Evolutionary conservation across 1,140 invertebrate species (phyloP), one percentile per base, ranked within the genome.

Genomic region (Ganaspis sp.): DNA sequence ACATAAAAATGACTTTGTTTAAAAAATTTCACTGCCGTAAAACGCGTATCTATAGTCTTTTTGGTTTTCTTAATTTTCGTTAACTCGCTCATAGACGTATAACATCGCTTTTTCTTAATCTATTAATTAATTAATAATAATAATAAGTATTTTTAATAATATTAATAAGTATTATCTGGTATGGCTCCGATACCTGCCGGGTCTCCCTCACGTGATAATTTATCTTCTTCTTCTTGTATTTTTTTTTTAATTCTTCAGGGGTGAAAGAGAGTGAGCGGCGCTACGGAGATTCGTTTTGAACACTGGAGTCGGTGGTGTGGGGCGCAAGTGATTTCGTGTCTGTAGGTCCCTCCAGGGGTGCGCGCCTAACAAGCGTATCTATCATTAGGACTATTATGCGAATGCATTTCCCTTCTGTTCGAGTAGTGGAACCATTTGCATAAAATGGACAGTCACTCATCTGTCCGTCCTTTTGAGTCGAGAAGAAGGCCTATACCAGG

Each of bases 361-460:
- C 26, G 58, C 58, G 58, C 58, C 58, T 64, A 64, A 64, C 58
- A 64, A 64, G 58, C 58, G 58, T 64, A 64, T 64, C 58, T 64
- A 64, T 64, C 23, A 64, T 64, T 29, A 64, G 58, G 26, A 64
- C 58, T 64, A 64, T 58, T 58, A 58, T 58, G 53, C 53, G 53
- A 58, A 58, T 58, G 53, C 53, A 58, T 58, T 58, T 58, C 53
- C 53, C 19, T 58, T 58, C 23, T 64, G 58, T 64, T 29, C 58
- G 23, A 15, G 58, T 64, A 6, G 26, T 54, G 9, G 23, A 64
- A 29, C 26, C 23, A 64, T 64, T 64, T 34, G 21, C 58, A 64
- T 64, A 34, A 64, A 64, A 64, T 34, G 58, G 58, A 64, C 58
- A 29, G 58, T 34, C 26, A 34, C 58, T 34, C 23, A 64, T 26